Evolutionary conservation across 2,888 invertebrate genomes (phyloP), one percentile per base, ranked within the genome.

Genomic region (Eustalomyia histrio): DNA sequence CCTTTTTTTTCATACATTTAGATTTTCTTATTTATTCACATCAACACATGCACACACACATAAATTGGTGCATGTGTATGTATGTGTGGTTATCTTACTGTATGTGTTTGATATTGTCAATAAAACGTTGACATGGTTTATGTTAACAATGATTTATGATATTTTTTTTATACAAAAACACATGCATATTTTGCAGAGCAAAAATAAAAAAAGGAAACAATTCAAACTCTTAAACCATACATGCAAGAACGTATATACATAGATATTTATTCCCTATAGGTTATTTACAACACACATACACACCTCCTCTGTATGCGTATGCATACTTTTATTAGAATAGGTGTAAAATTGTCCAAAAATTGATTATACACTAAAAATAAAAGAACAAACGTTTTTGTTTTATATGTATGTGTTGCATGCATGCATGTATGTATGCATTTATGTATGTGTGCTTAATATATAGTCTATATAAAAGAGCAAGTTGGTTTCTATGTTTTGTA

Each of bases 131-230:
- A 50, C 39, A 53, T 35, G 65, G 35, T 65, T 65, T 65, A 65
- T 53, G 53, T 65, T 65, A 53, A 65, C 65, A 65, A 65, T 55
- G 53, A 65, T 55, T 55, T 53, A 65, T 65, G 53, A 65, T 52
- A 39, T 65, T 35, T 65, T 35, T 65, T 35, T 53, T 14, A 24
- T 24, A 29, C 57, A 39, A 10, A 39, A 10, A 39, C 14, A 14
- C 39, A 39, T 39, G 39, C 39, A 39, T 39, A 39, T 39, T 39
- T 14, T 39, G n/a, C 39, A 29, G 7, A 2, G 12, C 9, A 12
- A 29, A 39, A 39, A 39, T 12, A 39, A 39, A 39, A 12, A 29
- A 39, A 39, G 12, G 1, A 39, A 39, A 39, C 4, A 39, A 39
- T 12, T 14, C 39, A 39, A 39, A 39, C 39, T 39, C 39, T 39